Conservation (phyloP, 2,888 invertebrate genomes). For the Aethes cnicana region DNA sequence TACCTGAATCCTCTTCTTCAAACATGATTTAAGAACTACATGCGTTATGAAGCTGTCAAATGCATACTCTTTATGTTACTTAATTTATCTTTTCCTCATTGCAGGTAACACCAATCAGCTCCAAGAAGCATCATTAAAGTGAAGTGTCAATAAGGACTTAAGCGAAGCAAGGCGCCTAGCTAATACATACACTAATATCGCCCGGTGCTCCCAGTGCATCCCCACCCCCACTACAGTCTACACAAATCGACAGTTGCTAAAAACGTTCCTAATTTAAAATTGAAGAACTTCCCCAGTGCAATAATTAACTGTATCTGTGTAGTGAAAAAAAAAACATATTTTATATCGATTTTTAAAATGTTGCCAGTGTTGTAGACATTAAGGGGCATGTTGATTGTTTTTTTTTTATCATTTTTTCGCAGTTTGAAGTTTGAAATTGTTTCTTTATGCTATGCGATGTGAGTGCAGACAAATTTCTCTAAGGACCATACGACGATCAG, state of each 20-base stretch:
- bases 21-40: no score
- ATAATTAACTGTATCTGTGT: slow-evolving; percentile 23
- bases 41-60: no score
- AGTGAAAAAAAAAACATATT: slow-evolving; percentile 14
- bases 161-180: slow-evolving; percentile 67
- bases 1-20: no score
- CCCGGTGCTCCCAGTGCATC: neutral
- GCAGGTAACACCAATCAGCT: slow-evolving; percentile 56
- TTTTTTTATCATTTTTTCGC: neutral
- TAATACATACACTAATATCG: slow-evolving; percentile 46
- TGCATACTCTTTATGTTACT: no score
- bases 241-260: slow-evolving; percentile 24
- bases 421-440: neutral
- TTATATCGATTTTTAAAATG: slow-evolving; percentile 27
- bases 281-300: slow-evolving; percentile 22
- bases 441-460: neutral
- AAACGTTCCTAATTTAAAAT: slow-evolving; percentile 26
- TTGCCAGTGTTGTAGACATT: slow-evolving; percentile 23
- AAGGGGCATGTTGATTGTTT: slow-evolving; percentile 23
- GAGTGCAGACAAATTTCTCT: neutral
- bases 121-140: slow-evolving; percentile 66
- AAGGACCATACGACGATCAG: neutral
- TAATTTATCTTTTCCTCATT: slow-evolving; percentile 29
- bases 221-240: slow-evolving; percentile 2
- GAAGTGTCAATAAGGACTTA: slow-evolving; percentile 78